A percentile compares a stretch with the other conserved stretches of the same genome.
Conservation (phyloP, 2,113 vertebrate genomes). For the Capreolus pygargus region DNA sequence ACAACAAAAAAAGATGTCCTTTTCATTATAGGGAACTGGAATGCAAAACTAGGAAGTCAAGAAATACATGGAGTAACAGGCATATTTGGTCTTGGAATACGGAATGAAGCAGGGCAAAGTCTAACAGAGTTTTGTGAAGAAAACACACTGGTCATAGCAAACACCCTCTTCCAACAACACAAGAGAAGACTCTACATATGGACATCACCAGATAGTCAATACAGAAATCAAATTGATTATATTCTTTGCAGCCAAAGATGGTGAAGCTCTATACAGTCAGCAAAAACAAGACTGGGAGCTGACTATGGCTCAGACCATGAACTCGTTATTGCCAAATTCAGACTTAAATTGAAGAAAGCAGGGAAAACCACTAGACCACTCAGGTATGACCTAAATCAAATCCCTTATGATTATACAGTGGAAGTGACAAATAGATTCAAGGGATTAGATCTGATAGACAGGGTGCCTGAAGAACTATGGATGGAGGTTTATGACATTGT, state of each 20-base stretch:
- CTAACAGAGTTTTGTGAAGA: not conserved
- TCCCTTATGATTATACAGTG: not conserved
- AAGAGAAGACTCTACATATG: not conserved
- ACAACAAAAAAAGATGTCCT: not conserved
- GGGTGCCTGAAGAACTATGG: not conserved
- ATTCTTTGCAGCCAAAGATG: not conserved
- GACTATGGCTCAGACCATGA: not conserved
- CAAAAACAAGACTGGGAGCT: not conserved
- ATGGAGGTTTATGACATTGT: not conserved
- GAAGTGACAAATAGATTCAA: not conserved
- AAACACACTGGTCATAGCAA: not conserved
- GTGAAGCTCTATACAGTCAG: not conserved
- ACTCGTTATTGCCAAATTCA: not conserved
- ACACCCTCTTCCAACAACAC: not conserved
- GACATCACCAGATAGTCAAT: not conserved
- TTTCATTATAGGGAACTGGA: not conserved
- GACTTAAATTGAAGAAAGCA: not conserved
- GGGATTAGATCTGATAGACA: not conserved
- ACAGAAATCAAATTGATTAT: not conserved
- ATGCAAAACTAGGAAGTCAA: not conserved
- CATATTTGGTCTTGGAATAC: not conserved
- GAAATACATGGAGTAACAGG: not conserved
- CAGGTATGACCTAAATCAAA: not conserved
- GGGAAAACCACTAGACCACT: not conserved
- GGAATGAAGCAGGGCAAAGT: not conserved